A percentile compares a stretch with the other conserved stretches of the same genome.
Evolutionary conservation across 2,797 vertebrate species (phyloP).

Genomic region (Syngnathus acus): DNA sequence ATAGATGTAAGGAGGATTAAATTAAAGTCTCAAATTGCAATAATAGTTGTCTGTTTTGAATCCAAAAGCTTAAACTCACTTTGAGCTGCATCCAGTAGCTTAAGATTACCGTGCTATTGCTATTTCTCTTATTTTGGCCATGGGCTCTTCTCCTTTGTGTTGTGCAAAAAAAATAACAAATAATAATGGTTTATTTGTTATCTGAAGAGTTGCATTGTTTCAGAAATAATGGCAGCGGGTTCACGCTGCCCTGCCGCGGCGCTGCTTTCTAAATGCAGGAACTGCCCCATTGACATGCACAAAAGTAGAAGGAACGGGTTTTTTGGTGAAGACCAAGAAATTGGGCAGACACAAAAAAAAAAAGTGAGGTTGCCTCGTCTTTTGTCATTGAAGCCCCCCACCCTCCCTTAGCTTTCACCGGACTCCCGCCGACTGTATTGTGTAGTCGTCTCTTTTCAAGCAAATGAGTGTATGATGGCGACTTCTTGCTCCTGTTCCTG

Average conservation of each 20-base stretch:
- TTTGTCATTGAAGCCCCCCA: constrained; percentile 60
- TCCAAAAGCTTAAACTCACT: background rate
- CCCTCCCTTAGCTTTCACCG: constrained; percentile 50
- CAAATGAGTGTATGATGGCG: constrained; percentile 66
- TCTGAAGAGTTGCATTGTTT: constrained; percentile 60
- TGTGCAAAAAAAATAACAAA: constrained; percentile 13
- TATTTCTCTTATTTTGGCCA: constrained; percentile 12
- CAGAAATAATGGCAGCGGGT: constrained; percentile 51
- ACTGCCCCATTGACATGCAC: constrained; percentile 68
- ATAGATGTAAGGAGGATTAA: too few relatives aligned
- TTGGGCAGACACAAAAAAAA: constrained; percentile 58
- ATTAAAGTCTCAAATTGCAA: too few relatives aligned
- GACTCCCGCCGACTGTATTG: constrained; percentile 68
- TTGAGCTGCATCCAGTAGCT: background rate
- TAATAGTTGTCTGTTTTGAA: background rate
- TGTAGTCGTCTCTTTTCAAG: constrained; percentile 61
- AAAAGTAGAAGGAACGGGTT: constrained; percentile 48
- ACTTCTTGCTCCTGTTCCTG: constrained; percentile 62
- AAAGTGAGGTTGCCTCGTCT: constrained; percentile 62
- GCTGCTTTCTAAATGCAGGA: constrained; percentile 58
- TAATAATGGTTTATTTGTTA: constrained; percentile 62
- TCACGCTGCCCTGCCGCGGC: constrained; percentile 44
- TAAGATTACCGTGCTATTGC: background rate
- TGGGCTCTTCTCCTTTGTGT: constrained; percentile 21
- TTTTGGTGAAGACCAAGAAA: constrained; percentile 59